These are phyloP conservation scores for Daboia siamensis DNA, from an alignment of 2,113 vertebrate genomes.

Conservation along the genomic window DNA sequence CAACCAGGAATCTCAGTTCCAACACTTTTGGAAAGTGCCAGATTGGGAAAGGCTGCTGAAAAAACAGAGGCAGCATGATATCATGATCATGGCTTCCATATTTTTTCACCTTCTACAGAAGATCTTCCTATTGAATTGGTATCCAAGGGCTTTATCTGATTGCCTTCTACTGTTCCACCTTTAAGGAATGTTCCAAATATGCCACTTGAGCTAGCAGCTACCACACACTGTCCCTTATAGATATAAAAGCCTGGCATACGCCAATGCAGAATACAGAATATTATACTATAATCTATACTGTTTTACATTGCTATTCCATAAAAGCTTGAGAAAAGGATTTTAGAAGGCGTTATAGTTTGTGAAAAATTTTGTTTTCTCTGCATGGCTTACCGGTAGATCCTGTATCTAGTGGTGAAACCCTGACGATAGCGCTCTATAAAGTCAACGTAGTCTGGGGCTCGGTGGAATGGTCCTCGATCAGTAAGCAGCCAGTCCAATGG, in stretches of 20 bases:
- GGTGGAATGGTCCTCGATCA: constrained; percentile 94
- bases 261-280: neutral
- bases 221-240: neutral
- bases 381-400: constrained; percentile 92
- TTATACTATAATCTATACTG: neutral
- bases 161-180: neutral
- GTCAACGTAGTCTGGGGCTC: constrained; percentile 90
- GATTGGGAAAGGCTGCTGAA: neutral
- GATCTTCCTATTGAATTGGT: neutral
- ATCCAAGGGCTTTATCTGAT: neutral
- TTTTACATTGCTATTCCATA: neutral
- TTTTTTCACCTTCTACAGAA: neutral
- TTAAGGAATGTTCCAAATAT: neutral
- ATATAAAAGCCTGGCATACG: neutral
- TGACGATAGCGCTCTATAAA: constrained; percentile 93
- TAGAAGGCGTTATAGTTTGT: neutral
- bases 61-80: neutral
- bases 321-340: neutral
- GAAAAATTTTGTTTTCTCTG: neutral
- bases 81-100: neutral
- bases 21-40: neutral
- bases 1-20: neutral
- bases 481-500: constrained; percentile 95
- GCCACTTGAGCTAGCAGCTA: neutral
- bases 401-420: constrained; percentile 96